Base-by-base conservation (phyloP, 2,888 invertebrate species). In the Deilephila porcellus region DNA sequence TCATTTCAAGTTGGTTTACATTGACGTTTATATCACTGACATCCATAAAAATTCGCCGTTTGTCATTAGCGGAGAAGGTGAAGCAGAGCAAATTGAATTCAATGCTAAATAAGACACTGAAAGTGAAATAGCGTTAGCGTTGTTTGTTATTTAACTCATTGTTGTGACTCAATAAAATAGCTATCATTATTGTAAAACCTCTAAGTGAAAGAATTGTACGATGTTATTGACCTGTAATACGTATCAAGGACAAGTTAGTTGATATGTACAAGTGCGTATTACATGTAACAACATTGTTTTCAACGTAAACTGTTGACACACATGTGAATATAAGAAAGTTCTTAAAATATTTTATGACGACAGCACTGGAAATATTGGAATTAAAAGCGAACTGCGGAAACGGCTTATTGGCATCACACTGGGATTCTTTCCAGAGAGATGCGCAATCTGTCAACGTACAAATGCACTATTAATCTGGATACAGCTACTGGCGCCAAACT, bases 401-500 rank as follows among this genome's bases (percentile, higher is more conserved):
- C 70, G 67, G 76, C 67, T 20, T 78, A 74, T 85, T 85, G 85
- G 82, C 85, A 83, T 79, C 76, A 73, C 60, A 73, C 77, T 81
- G 78, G 79, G 79, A 83, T 82, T 79, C 62, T 64, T 74, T 60
- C 67, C 75, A 72, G 73, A 32, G 60, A 76, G 74, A 74, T 81
- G 60, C 70, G 70, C 74, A 74, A 63, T 29, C 37, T 71, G 67
- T 70, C 75, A 75, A 71, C 76, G 72, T 77, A 76, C 71, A 75
- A 74, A 76, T 76, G 71, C 72, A 70, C 60, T 45, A 81, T 78
- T 76, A 77, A 79, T 77, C 77, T 74, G 74, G 77, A 76, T 76
- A 64, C 45, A 45, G 25, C 56, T 19, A 60, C 17, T 14, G 45
- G 56, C 59, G 72, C 72, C 67, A 67, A 59, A 59, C 29, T 72